phyloP scores from a whole-genome alignment of 1,140 invertebrate species.

The Papilio machaon region DNA sequence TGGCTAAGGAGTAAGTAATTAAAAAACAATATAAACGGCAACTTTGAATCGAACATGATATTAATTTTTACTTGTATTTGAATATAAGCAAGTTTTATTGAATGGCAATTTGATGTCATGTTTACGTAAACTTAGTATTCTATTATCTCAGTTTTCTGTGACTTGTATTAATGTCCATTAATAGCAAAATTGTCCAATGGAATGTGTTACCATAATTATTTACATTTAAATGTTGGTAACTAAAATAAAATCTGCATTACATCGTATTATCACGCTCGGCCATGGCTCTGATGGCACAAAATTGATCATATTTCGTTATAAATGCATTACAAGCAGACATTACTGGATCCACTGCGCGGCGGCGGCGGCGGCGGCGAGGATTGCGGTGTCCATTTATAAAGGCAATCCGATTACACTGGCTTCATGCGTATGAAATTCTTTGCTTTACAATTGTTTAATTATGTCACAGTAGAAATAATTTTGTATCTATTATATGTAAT shows the following conservation, averaged over 20 bases:
- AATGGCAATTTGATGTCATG: too few species aligned
- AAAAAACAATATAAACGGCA: conserved; percentile 42
- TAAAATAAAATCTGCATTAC: not conserved
- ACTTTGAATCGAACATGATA: not conserved
- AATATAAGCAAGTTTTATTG: not conserved
- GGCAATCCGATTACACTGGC: conserved; percentile 26
- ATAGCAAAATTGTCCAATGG: not conserved
- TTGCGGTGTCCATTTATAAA: conserved; percentile 36
- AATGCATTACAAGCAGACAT: conserved; percentile 30
- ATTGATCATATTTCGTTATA: conserved; percentile 32
- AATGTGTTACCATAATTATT: not conserved
- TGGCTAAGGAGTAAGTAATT: conserved; percentile 23
- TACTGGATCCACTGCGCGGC: conserved; percentile 9
- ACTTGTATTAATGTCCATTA: not conserved
- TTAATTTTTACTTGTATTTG: not conserved
- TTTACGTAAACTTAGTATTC: not conserved
- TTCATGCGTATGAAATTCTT: conserved; percentile 21
- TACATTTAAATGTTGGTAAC: not conserved
- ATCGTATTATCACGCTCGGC: not conserved
- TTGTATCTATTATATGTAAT: too few species aligned
- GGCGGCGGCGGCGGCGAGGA: conserved; percentile 1
- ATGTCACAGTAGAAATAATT: not conserved
- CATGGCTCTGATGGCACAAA: conserved; percentile 12
- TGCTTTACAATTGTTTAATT: conserved; percentile 28
- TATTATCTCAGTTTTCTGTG: not conserved